Percentiles rank a stretch among this genome's conserved stretches.
Evolutionary conservation across 2,797 vertebrate genomes (phyloP).

Genomic region (Hemitrygon akajei): DNA sequence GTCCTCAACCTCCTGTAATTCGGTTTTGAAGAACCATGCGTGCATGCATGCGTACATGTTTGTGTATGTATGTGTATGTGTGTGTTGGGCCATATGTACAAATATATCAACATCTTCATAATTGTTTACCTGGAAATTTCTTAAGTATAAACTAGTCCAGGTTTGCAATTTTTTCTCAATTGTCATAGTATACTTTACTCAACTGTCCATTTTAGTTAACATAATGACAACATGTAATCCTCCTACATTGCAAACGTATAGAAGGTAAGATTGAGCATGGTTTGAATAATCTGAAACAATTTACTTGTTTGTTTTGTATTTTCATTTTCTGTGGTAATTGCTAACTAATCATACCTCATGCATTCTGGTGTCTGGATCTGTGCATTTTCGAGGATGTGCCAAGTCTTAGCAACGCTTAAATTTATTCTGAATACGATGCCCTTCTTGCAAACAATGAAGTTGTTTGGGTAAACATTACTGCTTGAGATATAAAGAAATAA

Average conservation of each 20-base stretch:
- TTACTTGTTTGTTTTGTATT: slow-evolving; percentile 13
- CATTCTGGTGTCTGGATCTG: not conserved
- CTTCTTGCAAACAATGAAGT: not conserved
- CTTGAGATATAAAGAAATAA: slow-evolving; percentile 14
- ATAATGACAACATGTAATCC: slow-evolving; percentile 17
- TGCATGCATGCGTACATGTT: not conserved
- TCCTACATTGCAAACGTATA: not conserved
- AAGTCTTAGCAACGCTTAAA: not conserved
- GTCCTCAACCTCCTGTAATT: not conserved
- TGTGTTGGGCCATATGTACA: not conserved
- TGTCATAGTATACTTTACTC: not conserved
- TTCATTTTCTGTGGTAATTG: slow-evolving; percentile 21
- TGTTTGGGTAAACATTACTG: slow-evolving; percentile 2
- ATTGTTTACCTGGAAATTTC: slow-evolving; percentile 4
- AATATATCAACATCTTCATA: not conserved
- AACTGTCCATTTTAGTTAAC: slow-evolving; percentile 1
- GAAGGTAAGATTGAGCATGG: not conserved
- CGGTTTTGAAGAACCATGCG: not conserved
- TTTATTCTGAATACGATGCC: not conserved
- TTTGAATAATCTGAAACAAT: slow-evolving; percentile 7
- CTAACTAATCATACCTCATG: not conserved
- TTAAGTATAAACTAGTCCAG: not conserved
- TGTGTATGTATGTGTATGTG: not conserved
- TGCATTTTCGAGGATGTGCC: slow-evolving; percentile 21
- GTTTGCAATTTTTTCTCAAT: not conserved